Percentiles rank a stretch among this genome's conserved stretches.
Conservation (phyloP, 2,888 invertebrate species). For the Nomada goodeniana region DNA sequence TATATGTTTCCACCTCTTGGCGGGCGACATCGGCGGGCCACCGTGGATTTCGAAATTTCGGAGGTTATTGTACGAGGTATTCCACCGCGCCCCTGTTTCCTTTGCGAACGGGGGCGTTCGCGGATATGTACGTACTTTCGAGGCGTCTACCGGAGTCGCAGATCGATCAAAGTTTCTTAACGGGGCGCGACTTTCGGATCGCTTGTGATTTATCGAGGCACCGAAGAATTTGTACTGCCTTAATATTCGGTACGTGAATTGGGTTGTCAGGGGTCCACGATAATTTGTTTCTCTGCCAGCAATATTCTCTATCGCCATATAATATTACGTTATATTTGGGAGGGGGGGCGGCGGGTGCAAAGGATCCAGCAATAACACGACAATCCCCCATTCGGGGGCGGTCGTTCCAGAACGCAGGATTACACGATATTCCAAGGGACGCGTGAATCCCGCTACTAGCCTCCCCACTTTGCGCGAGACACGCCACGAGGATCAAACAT, state of each 20-base stretch:
- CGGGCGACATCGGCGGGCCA: not conserved
- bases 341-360: not conserved
- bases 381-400: slow-evolving; percentile 31
- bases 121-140: no score
- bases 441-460: slow-evolving; percentile 1
- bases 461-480: not conserved
- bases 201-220: not conserved
- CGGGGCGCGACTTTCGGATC: not conserved
- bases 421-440: slow-evolving; percentile 21
- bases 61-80: slow-evolving; percentile 31
- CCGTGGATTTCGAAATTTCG: slow-evolving; percentile 34
- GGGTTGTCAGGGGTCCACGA: not conserved
- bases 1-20: not conserved
- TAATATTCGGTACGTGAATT: slow-evolving; percentile 25
- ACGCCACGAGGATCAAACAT: no score
- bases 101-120: not conserved
- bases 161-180: slow-evolving; percentile 25
- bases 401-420: slow-evolving; percentile 24
- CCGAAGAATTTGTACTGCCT: not conserved
- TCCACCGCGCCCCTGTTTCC: not conserved
- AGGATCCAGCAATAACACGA: slow-evolving; percentile 36
- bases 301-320: not conserved
- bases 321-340: slow-evolving; percentile 6
- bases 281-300: not conserved
- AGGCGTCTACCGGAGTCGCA: not conserved